phyloP scores from a whole-genome alignment of 1,140 invertebrate species.

The Drosophila triauraria region DNA sequence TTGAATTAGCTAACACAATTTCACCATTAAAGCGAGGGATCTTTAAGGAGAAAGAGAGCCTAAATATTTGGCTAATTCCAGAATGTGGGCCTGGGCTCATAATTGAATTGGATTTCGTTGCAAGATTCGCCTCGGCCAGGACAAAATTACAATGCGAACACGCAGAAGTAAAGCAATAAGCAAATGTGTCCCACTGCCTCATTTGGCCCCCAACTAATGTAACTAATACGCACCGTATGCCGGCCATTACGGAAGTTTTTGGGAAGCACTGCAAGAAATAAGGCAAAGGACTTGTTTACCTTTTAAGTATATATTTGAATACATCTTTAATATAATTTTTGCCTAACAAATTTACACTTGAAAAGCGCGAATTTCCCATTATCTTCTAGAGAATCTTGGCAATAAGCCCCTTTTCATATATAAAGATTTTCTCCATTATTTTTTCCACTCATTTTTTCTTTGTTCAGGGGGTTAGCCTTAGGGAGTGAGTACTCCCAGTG shows the following conservation, averaged over 20 bases:
- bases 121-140: background rate
- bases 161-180: constrained; percentile 22
- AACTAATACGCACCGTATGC: constrained; percentile 62
- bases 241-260: constrained; percentile 34
- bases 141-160: constrained; percentile 26
- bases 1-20: constrained; percentile 13
- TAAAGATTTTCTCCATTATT: background rate
- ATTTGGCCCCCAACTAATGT: constrained; percentile 38
- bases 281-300: no score
- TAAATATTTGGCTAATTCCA: constrained; percentile 15
- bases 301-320: no score
- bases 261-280: background rate
- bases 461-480: background rate
- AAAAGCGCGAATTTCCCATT: no score
- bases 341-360: no score
- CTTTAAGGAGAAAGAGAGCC: constrained; percentile 1
- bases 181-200: constrained; percentile 27
- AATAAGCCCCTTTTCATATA: accelerated
- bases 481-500: background rate
- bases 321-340: background rate
- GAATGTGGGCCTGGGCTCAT: constrained; percentile 14
- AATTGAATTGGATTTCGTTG: constrained; percentile 36
- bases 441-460: background rate
- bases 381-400: background rate
- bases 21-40: background rate